phyloP scores from a whole-genome alignment of 2,113 vertebrate species.

The Fregata magnificens region DNA sequence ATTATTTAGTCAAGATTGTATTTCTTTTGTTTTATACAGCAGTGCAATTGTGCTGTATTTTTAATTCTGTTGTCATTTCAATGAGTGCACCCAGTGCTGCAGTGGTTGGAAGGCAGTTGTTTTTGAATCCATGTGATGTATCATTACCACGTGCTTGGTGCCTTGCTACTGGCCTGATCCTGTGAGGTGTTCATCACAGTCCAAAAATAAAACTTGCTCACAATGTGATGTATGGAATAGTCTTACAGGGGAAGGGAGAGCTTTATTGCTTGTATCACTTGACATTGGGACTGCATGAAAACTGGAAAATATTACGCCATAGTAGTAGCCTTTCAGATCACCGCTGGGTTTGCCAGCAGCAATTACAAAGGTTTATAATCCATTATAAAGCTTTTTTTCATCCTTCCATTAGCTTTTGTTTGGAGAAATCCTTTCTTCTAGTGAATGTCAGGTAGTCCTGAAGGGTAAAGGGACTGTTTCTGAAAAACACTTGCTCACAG shows the following conservation, averaged over 20 bases:
- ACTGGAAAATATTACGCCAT: constrained; percentile 32
- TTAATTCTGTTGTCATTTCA: not conserved
- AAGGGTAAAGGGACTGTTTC: not conserved
- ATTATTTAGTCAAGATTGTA: not conserved
- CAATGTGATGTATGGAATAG: constrained; percentile 61
- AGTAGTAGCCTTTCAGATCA: not conserved
- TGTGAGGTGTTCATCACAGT: constrained; percentile 53
- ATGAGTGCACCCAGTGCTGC: not conserved
- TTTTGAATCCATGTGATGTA: not conserved
- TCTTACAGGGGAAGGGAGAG: constrained; percentile 42
- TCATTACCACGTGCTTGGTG: constrained; percentile 34
- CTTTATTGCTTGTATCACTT: constrained; percentile 47
- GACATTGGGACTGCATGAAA: not conserved
- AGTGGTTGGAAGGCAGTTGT: not conserved
- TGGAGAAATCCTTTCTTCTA: not conserved
- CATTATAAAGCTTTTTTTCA: not conserved
- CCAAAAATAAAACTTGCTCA: constrained; percentile 65
- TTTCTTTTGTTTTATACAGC: not conserved
- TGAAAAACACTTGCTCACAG: not conserved
- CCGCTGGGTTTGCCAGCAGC: not conserved
- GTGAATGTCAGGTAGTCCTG: not conserved
- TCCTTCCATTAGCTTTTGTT: not conserved
- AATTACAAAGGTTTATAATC: not conserved
- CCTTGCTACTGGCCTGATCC: constrained; percentile 4
- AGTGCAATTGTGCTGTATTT: not conserved